Percentiles rank a stretch among this genome's conserved stretches.
phyloP scores from a whole-genome alignment of 2,888 invertebrate species.

The Scrobipalpa costella region DNA sequence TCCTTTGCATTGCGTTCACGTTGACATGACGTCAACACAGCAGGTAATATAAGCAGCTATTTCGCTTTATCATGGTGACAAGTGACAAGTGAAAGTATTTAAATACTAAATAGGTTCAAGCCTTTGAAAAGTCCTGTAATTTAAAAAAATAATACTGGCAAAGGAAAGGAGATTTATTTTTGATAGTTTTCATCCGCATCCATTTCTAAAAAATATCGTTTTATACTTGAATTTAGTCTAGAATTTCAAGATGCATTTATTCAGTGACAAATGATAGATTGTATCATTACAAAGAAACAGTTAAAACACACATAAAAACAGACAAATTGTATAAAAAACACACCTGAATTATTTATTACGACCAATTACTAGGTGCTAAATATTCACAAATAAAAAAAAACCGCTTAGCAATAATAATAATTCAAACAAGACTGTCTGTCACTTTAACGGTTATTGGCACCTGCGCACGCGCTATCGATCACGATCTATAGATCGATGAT shows the following conservation, averaged over 20 bases:
- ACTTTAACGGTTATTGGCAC: slow-evolving; percentile 46
- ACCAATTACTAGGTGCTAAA: slow-evolving; percentile 26
- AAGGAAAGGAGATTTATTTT: no score
- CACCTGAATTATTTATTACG: background rate
- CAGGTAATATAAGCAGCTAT: background rate
- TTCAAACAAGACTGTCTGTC: slow-evolving; percentile 38
- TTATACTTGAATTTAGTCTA: no score
- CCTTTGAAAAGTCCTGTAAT: no score
- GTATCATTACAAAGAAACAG: background rate
- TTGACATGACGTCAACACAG: slow-evolving; percentile 39
- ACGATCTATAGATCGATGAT: slow-evolving; percentile 57
- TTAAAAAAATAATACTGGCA: no score
- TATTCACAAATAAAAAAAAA: slow-evolving; percentile 16
- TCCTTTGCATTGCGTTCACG: slow-evolving; percentile 43
- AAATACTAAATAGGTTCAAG: no score
- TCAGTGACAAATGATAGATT: background rate
- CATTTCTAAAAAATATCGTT: no score
- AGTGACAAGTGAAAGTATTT: background rate
- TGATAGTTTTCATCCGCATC: no score
- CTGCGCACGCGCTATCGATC: slow-evolving; percentile 49
- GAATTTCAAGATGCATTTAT: no score
- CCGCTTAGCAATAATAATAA: slow-evolving; percentile 32
- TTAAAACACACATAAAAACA: background rate
- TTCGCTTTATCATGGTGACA: slow-evolving; percentile 20
- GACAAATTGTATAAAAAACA: background rate